These are phyloP conservation scores for Premnoplex brunnescens DNA, from an alignment of 2,797 vertebrate species.

Conservation along the genomic window DNA sequence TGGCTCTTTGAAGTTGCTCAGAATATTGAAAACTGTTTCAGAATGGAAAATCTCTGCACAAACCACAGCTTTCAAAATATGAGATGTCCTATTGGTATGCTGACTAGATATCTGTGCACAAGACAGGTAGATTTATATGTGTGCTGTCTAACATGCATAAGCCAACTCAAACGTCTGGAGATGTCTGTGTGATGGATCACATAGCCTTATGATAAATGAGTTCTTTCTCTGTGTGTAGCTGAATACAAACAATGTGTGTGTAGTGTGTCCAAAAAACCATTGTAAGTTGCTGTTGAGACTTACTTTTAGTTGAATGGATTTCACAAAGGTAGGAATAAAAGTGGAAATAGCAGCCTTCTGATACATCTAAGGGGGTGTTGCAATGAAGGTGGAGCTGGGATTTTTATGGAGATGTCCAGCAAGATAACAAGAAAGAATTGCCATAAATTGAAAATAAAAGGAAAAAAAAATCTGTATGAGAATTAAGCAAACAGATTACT, in stretches of 20 bases:
- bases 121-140: neutral
- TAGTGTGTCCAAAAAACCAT: neutral
- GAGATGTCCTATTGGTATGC: neutral
- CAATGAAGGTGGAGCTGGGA: neutral
- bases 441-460: neutral
- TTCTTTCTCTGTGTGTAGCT: neutral
- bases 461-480: neutral
- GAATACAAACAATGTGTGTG: neutral
- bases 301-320: neutral
- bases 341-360: neutral
- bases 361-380: neutral
- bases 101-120: neutral
- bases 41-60: neutral
- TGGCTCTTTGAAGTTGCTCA: neutral
- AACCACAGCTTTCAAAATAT: neutral
- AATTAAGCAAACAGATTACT: neutral
- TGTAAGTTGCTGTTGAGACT: neutral
- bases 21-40: neutral
- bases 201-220: neutral
- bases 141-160: neutral
- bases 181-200: conserved; percentile 16
- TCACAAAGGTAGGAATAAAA: neutral
- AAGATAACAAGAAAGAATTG: neutral
- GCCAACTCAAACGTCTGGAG: neutral
- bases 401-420: neutral